These are phyloP conservation scores for Tortrix viridana DNA, from an alignment of 2,888 invertebrate genomes.

Conservation along the genomic window DNA sequence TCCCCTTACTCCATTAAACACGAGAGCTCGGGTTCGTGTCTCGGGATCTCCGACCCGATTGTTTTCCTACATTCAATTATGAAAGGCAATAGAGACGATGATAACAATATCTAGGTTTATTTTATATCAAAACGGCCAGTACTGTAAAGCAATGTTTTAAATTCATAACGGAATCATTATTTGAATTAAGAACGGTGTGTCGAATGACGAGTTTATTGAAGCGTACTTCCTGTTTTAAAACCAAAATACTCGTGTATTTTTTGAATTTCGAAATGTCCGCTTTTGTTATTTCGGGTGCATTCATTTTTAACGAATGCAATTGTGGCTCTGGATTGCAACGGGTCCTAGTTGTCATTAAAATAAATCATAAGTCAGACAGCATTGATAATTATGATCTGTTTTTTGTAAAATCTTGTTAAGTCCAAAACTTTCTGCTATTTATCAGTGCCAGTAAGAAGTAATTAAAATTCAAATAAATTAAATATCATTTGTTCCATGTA, in stretches of 20 bases:
- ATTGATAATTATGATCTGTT: no score
- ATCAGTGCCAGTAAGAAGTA: no score
- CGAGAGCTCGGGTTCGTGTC: slow-evolving; percentile 5
- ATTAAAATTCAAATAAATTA: no score
- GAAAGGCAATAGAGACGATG: slow-evolving; percentile 7
- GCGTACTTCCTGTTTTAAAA: slow-evolving; percentile 5
- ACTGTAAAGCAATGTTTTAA: background rate
- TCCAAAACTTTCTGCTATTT: no score
- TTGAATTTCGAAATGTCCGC: background rate
- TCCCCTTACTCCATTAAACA: slow-evolving; percentile 15
- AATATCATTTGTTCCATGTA: no score
- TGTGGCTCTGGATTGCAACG: background rate
- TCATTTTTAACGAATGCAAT: background rate
- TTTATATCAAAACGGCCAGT: slow-evolving; percentile 15
- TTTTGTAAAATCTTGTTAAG: no score
- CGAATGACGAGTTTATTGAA: background rate
- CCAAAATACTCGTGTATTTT: slow-evolving; percentile 1
- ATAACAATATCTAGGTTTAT: slow-evolving; percentile 4
- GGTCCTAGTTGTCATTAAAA: background rate
- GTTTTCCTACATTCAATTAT: slow-evolving; percentile 24
- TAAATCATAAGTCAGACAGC: no score
- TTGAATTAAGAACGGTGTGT: background rate
- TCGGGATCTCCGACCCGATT: slow-evolving; percentile 7
- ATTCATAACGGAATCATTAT: background rate
- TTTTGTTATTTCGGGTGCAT: background rate